Percentiles rank a stretch among this genome's conserved stretches.
phyloP scores from a whole-genome alignment of 2,797 vertebrate species.

The Tokudaia muenninki region DNA sequence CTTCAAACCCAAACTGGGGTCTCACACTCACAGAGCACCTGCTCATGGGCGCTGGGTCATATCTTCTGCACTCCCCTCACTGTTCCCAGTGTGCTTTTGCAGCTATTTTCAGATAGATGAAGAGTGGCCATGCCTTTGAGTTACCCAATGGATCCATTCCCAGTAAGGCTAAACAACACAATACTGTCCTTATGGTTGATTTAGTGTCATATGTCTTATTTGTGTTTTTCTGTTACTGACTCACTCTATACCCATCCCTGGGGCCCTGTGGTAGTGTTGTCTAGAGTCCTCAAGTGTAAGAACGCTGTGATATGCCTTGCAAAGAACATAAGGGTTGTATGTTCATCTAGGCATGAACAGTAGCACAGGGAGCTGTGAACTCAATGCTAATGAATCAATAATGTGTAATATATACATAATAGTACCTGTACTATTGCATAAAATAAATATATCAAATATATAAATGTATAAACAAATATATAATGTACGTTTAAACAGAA shows the following conservation, averaged over 20 bases:
- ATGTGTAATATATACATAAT: neutral
- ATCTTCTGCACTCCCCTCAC: neutral
- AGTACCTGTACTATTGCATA: neutral
- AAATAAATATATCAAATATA: neutral
- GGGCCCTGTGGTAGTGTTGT: neutral
- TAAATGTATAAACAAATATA: neutral
- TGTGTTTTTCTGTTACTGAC: neutral
- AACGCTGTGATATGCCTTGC: neutral
- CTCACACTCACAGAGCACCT: neutral
- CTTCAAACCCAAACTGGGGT: neutral
- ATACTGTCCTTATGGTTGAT: neutral
- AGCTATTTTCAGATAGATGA: neutral
- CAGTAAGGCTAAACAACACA: neutral
- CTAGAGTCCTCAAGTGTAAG: neutral
- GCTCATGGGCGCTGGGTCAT: too few relatives aligned
- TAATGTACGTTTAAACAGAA: neutral
- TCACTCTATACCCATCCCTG: neutral
- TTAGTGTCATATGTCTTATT: neutral
- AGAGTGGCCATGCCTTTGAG: too few relatives aligned
- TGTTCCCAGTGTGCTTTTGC: neutral
- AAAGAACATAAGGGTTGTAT: neutral
- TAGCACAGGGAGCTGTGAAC: neutral
- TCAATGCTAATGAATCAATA: neutral
- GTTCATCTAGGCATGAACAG: neutral
- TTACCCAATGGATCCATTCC: neutral